phyloP scores from a whole-genome alignment of 2,113 vertebrate species.

The Hydrolagus affinis region DNA sequence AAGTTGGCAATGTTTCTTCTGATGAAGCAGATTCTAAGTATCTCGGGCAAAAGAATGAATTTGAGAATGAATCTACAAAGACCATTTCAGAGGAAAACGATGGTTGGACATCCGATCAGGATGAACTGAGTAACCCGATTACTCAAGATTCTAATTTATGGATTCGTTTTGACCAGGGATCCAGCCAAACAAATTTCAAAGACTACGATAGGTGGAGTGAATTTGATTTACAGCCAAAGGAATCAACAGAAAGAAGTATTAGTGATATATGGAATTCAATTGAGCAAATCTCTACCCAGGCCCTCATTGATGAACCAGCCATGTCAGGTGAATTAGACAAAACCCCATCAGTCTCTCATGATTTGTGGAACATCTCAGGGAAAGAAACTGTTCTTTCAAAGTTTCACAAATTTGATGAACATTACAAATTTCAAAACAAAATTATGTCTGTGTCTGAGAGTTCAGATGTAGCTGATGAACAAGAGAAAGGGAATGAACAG shows the following conservation, averaged over 20 bases:
- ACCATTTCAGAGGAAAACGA: constrained; percentile 34
- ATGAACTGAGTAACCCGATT: background rate
- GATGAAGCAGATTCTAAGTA: constrained; percentile 54
- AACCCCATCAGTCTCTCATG: background rate
- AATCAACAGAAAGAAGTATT: constrained; percentile 43
- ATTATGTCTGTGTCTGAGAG: background rate
- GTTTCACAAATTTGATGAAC: background rate
- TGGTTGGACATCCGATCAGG: background rate
- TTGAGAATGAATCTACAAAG: constrained; percentile 61
- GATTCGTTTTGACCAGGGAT: constrained; percentile 38
- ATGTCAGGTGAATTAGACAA: background rate
- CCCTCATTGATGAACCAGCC: background rate
- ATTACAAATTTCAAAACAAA: constrained; percentile 3
- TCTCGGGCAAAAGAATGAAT: constrained; percentile 75
- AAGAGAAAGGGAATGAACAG: background rate
- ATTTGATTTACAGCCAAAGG: constrained; percentile 62
- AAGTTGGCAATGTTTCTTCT: constrained; percentile 52
- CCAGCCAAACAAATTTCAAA: constrained; percentile 52
- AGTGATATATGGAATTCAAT: constrained; percentile 60
- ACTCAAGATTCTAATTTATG: constrained; percentile 16
- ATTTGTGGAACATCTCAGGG: background rate
- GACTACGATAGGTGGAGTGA: constrained; percentile 75
- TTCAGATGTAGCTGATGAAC: background rate
- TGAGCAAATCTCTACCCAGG: constrained; percentile 41
- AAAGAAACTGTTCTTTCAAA: background rate